Conservation (phyloP, 2,888 invertebrate species). For the Dolichopus griseipennis region DNA sequence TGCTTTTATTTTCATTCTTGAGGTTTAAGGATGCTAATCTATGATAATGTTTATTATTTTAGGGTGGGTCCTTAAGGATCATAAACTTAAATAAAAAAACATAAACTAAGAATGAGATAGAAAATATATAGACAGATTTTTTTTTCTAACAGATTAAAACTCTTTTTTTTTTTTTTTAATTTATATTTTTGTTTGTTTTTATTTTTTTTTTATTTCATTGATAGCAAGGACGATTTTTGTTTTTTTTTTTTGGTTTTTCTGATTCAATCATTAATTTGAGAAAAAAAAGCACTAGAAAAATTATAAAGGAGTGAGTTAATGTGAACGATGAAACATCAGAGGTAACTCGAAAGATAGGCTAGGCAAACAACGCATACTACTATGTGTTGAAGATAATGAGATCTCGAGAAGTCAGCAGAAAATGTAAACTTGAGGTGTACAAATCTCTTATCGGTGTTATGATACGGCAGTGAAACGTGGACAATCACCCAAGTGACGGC, state of each 20-base stretch:
- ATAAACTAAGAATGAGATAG: not conserved
- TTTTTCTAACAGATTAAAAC: not conserved
- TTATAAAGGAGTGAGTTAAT: no score
- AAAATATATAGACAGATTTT: not conserved
- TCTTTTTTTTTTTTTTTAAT: not conserved
- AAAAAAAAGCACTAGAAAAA: not conserved
- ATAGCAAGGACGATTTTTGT: not conserved
- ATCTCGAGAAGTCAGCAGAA: no score
- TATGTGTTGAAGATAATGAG: no score
- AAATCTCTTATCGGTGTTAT: no score
- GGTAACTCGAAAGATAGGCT: no score
- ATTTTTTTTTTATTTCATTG: not conserved
- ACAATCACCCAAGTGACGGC: no score
- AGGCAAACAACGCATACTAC: no score
- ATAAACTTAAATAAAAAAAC: not conserved
- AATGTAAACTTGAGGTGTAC: no score
- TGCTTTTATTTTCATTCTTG: not conserved
- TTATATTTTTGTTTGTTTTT: not conserved
- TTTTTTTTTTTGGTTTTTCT: no score
- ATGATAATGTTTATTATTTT: conserved; percentile 6
- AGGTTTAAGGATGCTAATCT: conserved; percentile 6
- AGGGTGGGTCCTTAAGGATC: conserved; percentile 6
- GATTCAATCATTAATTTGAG: not conserved
- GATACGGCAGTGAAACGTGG: no score
- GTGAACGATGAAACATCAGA: no score